Evolutionary conservation across 2,797 vertebrate species (phyloP), one percentile per base, ranked within the genome.

Genomic region (Lemur catta): DNA sequence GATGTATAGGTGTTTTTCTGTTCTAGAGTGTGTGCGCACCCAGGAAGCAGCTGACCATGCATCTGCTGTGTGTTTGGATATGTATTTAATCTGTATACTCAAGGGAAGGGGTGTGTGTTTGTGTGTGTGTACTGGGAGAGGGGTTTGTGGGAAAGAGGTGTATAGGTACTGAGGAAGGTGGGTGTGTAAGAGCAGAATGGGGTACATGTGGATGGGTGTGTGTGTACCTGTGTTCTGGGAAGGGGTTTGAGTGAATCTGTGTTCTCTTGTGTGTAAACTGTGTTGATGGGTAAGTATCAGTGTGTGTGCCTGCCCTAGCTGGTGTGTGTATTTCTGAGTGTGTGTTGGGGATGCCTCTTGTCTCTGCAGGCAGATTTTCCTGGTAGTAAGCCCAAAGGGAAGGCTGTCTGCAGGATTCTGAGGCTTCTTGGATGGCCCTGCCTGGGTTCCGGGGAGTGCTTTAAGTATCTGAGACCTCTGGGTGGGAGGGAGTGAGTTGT

Each of bases 1-100:
- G 28, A 91, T 81, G 76, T 85, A 87, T 86, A 94, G 85, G 86
- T 95, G 92, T 94, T 96, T 96, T 93, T 93, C 89, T 65, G 76
- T 76, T 80, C 28, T 84, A 28, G 55, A 84, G 61, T 92, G 59
- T 88, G 69, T 91, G 61, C 90, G 59, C 61, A 63, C 7, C 35
- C 76, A 52, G 78, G 20, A 69, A 95, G 57, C 9, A 5, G 63
- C 52, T 22, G 80, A 57, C 81, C 81, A 2, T 2, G 52, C 38
- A 84, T 92, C 76, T 43, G 84, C 69, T 33, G 82, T 95, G 89
- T 94, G 69, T 94, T 94, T 92, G 89, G 67, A 33, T 80, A 18
- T 90, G 80, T 91, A 33, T 88, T 95, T 95, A 20, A 20, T 59
- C 86, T 89, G 59, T 88, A 48, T 65, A 46, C 48, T 69, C 52